Evolutionary conservation across 2,797 vertebrate genomes (phyloP), one percentile per base, ranked within the genome.

Genomic region (Cichlasoma orientale): DNA sequence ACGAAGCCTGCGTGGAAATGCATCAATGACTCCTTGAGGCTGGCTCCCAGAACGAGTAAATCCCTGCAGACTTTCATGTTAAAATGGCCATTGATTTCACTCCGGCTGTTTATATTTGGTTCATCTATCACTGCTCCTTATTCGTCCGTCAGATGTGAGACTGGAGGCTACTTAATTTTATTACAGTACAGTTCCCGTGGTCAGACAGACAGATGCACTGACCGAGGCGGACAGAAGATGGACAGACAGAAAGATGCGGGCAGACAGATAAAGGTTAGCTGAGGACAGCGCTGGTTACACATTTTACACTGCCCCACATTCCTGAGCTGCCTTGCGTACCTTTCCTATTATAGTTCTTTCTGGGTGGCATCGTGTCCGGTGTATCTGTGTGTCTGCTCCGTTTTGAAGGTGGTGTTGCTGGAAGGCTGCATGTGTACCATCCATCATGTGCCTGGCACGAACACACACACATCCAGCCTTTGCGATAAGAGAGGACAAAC

Each of bases 341-440:
- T 86, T 82, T 88, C 81, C 84, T 90, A 83, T 80, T 84, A 82
- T 77, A 88, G 82, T 29, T 63, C 56, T 70, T 61, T 82, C 80
- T 88, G 80, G 84, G 85, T 86, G 82, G 79, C 72, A 70, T 73
- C 61, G 11, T 58, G 31, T 77, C 18, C 3, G 2, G 25, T 52
- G 77, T 72, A 13, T 79, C 53, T 74, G 53, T 75, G 61, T 56
- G 38, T 61, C 7, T 18, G 6, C 27, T 21, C n/a, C 0, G 18
- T 84, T 87, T 83, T 78, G 19, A 56, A 82, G 54, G 41, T 47
- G 59, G 77, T 80, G 50, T 76, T 72, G 79, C 82, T 90, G 80
- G 75, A 82, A 58, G 57, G 25, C 25, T 52, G 68, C 70, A 13
- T 72, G 77, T 86, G 54, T 86, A 86, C 77, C 74, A 90, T 93